These are phyloP conservation scores for Danio choprae DNA, from an alignment of 2,797 vertebrate species.

Conservation along the genomic window DNA sequence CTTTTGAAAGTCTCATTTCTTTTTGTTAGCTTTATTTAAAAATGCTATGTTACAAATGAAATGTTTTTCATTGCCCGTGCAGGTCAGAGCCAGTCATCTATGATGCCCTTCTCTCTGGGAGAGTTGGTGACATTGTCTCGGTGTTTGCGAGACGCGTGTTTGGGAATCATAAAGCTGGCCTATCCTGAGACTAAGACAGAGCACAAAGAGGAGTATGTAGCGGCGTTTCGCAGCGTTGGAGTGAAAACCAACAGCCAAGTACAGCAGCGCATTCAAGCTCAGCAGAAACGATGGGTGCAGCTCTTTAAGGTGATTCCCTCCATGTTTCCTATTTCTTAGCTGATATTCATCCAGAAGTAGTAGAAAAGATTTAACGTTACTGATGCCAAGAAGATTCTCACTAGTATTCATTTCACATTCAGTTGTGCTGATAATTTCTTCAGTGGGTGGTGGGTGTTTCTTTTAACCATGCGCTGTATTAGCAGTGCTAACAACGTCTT, in stretches of 20 bases:
- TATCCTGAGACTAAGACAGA: constrained; percentile 96
- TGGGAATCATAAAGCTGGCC: constrained; percentile 97
- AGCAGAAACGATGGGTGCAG: constrained; percentile 96
- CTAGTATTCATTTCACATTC: not conserved
- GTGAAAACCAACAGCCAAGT: constrained; percentile 89
- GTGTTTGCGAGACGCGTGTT: constrained; percentile 93
- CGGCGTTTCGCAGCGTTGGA: constrained; percentile 91
- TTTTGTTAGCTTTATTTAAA: not conserved
- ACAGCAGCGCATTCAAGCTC: constrained; percentile 89
- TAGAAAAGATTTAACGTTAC: constrained; percentile 8
- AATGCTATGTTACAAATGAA: not conserved
- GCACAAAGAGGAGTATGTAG: constrained; percentile 92
- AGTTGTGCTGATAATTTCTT: constrained; percentile 31
- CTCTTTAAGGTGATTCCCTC: constrained; percentile 89
- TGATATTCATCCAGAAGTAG: not conserved
- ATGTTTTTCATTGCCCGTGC: constrained; percentile 26
- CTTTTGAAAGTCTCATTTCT: not conserved
- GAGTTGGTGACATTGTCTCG: constrained; percentile 92
- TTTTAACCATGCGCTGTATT: constrained; percentile 12
- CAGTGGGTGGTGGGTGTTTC: constrained; percentile 1
- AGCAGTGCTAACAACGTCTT: constrained; percentile 43
- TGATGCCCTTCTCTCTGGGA: constrained; percentile 95
- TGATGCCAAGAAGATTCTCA: not conserved
- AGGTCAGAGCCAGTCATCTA: constrained; percentile 87
- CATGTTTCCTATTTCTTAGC: not conserved